These are phyloP conservation scores for Biston betularia DNA, from an alignment of 2,888 invertebrate genomes.

Conservation along the genomic window DNA sequence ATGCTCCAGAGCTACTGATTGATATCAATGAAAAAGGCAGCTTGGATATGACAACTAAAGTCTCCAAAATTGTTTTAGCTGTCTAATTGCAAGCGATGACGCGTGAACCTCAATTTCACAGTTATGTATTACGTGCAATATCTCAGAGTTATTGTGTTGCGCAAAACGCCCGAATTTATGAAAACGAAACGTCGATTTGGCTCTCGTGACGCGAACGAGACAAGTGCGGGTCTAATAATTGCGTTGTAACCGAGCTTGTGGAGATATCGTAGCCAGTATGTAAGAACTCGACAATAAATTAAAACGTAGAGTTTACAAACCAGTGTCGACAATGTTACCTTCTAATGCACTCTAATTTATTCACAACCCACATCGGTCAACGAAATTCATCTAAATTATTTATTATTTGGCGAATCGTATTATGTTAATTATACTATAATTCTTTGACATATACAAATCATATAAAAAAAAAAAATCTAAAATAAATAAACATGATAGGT, in stretches of 20 bases:
- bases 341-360: too few species aligned
- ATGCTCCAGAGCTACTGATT: too few species aligned
- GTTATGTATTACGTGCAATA: slow-evolving; percentile 38
- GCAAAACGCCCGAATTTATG: slow-evolving; percentile 65
- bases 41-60: background rate
- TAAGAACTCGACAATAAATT: slow-evolving; percentile 2
- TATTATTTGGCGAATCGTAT: too few species aligned
- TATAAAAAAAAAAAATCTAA: too few species aligned
- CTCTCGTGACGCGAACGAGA: slow-evolving; percentile 62
- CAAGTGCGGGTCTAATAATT: slow-evolving; percentile 64
- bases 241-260: slow-evolving; percentile 25
- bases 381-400: too few species aligned
- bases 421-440: too few species aligned
- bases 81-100: slow-evolving; percentile 10
- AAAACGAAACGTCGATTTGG: slow-evolving; percentile 68
- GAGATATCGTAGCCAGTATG: slow-evolving; percentile 13
- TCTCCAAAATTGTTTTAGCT: background rate
- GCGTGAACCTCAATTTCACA: slow-evolving; percentile 30
- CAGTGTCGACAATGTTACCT: background rate
- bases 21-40: background rate
- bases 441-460: too few species aligned
- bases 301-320: background rate
- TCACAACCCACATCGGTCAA: too few species aligned
- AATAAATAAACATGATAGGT: too few species aligned
- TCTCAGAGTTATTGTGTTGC: slow-evolving; percentile 56